phyloP scores from a whole-genome alignment of 2,888 invertebrate species.

The Cyclophora albipunctata region DNA sequence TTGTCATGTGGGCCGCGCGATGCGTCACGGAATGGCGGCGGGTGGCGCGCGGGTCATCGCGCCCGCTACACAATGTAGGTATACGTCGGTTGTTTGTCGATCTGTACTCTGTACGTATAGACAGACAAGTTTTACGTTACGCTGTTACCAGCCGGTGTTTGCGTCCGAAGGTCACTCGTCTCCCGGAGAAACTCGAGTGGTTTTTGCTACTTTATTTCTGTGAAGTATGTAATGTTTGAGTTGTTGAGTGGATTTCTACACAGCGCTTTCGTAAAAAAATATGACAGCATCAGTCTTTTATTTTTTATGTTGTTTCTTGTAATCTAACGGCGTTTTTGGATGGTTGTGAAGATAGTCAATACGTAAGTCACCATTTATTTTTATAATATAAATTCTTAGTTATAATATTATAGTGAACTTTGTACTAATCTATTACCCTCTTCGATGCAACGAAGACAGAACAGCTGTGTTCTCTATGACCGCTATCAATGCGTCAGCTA shows the following conservation, averaged over 20 bases:
- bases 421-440: no score
- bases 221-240: slow-evolving; percentile 15
- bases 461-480: no score
- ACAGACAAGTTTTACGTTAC: slow-evolving; percentile 47
- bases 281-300: neutral
- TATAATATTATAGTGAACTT: no score
- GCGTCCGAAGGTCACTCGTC: slow-evolving; percentile 60
- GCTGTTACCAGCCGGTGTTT: slow-evolving; percentile 62
- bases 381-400: no score
- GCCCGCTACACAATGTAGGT: slow-evolving; percentile 39
- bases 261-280: slow-evolving; percentile 5
- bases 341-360: no score
- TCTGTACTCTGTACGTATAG: slow-evolving; percentile 36
- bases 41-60: slow-evolving; percentile 62
- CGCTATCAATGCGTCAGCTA: no score
- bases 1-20: slow-evolving; percentile 28
- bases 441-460: no score
- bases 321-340: no score
- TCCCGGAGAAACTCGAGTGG: slow-evolving; percentile 20
- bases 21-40: slow-evolving; percentile 58
- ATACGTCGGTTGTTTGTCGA: slow-evolving; percentile 42
- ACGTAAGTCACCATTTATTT: no score
- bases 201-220: slow-evolving; percentile 18
- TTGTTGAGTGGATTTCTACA: slow-evolving; percentile 11
- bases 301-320: no score